Percentiles rank a stretch among this genome's conserved stretches.
These are phyloP conservation scores for Crioceris asparagi DNA, from an alignment of 2,888 invertebrate genomes.

Conservation along the genomic window DNA sequence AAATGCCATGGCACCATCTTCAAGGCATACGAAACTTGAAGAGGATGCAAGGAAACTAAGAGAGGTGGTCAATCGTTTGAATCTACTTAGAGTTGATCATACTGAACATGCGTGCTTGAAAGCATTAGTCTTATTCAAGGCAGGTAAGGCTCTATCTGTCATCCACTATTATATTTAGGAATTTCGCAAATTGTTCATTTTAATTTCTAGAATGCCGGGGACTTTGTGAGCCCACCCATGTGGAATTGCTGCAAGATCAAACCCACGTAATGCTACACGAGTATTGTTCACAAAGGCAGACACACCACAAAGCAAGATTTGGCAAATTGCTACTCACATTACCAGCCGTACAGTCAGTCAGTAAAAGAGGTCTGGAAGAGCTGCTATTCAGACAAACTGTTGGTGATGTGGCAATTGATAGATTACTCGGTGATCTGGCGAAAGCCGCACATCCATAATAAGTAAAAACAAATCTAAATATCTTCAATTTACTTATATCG, in stretches of 20 bases:
- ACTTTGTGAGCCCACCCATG: conserved; percentile 47
- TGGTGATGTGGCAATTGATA: conserved; percentile 61
- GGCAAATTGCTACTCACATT: conserved; percentile 64
- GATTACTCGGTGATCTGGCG: too few relatives aligned
- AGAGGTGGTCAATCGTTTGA: conserved; percentile 54
- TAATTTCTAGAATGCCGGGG: conserved; percentile 47
- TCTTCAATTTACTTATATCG: too few relatives aligned
- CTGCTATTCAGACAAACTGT: conserved; percentile 71
- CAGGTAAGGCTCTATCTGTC: too few relatives aligned
- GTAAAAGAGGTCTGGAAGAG: conserved; percentile 43
- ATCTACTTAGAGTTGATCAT: conserved; percentile 59
- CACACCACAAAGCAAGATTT: conserved; percentile 40
- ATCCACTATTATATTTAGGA: too few relatives aligned
- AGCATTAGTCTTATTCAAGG: conserved; percentile 68
- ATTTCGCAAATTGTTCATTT: too few relatives aligned
- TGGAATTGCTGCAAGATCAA: conserved; percentile 68
- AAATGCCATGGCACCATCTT: conserved; percentile 40
- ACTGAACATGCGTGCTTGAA: conserved; percentile 81
- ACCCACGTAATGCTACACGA: conserved; percentile 67
- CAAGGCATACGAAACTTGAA: conserved; percentile 44
- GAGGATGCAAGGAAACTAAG: conserved; percentile 50
- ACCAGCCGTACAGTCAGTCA: conserved; percentile 47
- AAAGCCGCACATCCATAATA: too few relatives aligned
- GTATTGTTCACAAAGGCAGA: conserved; percentile 43
- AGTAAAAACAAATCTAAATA: too few relatives aligned